These are phyloP conservation scores for Enteromius radiatus DNA, from an alignment of 2,797 vertebrate genomes.

Conservation along the genomic window DNA sequence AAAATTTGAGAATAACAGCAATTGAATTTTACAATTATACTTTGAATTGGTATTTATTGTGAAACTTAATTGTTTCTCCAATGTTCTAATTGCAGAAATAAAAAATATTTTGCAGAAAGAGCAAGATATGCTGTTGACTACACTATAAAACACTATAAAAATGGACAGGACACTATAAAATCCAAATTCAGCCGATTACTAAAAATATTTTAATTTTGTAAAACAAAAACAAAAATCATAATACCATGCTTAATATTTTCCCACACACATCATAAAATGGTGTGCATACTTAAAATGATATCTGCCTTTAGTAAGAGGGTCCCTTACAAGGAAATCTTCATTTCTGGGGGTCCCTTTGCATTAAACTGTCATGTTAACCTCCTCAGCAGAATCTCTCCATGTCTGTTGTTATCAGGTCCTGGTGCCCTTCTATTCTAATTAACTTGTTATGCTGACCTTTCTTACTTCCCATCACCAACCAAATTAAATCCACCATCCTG, in stretches of 20 bases:
- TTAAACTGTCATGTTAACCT: neutral
- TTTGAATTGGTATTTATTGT: neutral
- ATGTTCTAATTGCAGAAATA: neutral
- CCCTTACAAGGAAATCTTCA: neutral
- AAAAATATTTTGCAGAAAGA: neutral
- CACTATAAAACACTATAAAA: too few relatives aligned
- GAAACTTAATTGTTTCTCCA: neutral
- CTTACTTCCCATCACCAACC: neutral
- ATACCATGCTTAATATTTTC: conserved; percentile 2
- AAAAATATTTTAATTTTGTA: neutral
- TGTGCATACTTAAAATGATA: neutral
- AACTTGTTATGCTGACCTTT: neutral
- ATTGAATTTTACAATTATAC: neutral
- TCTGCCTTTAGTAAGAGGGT: neutral
- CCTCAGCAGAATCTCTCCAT: neutral
- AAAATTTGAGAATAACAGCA: neutral
- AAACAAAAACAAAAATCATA: too few relatives aligned
- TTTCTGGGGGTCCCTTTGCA: neutral
- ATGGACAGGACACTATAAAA: too few relatives aligned
- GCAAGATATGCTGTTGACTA: neutral
- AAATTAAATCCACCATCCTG: neutral
- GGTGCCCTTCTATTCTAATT: neutral
- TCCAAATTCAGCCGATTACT: neutral
- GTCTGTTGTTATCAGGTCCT: neutral
- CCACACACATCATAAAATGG: neutral